Evolutionary conservation across 2,113 vertebrate genomes (phyloP).

Genomic region (Chaetorhynchus papuensis): DNA sequence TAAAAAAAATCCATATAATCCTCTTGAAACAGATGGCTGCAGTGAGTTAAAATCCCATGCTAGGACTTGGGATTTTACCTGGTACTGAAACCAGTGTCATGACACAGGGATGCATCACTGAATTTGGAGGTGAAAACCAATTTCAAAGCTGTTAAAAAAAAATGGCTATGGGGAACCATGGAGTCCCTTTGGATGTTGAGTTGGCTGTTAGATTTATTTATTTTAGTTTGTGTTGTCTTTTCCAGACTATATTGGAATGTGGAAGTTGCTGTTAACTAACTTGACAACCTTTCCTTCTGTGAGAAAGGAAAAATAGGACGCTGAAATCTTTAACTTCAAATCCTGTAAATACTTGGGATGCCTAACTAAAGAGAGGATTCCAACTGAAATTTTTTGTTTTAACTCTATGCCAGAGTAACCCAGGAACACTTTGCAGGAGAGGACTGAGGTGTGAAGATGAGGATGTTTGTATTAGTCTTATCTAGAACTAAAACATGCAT

Average conservation of each 20-base stretch:
- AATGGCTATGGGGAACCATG: background rate
- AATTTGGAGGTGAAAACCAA: background rate
- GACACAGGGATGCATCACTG: background rate
- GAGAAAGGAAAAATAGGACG: background rate
- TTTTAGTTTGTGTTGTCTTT: background rate
- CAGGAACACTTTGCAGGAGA: background rate
- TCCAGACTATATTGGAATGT: background rate
- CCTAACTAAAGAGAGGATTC: background rate
- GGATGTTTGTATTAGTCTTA: background rate
- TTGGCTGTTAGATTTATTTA: background rate
- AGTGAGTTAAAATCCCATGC: conserved; percentile 29
- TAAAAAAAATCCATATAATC: conserved; percentile 51
- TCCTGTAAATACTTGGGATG: background rate
- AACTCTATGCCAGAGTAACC: background rate
- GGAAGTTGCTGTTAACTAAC: background rate
- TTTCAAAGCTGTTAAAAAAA: background rate
- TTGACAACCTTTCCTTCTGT: background rate
- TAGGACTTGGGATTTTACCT: conserved; percentile 28
- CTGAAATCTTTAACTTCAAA: background rate
- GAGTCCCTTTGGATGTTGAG: background rate
- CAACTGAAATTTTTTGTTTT: background rate
- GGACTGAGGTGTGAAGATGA: background rate
- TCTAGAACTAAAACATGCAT: background rate
- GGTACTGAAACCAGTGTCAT: background rate
- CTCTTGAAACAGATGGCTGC: conserved; percentile 57